A percentile compares a stretch with the other conserved stretches of the same genome.
Conservation (phyloP, 2,113 vertebrate species). For the Odocoileus virginianus region DNA sequence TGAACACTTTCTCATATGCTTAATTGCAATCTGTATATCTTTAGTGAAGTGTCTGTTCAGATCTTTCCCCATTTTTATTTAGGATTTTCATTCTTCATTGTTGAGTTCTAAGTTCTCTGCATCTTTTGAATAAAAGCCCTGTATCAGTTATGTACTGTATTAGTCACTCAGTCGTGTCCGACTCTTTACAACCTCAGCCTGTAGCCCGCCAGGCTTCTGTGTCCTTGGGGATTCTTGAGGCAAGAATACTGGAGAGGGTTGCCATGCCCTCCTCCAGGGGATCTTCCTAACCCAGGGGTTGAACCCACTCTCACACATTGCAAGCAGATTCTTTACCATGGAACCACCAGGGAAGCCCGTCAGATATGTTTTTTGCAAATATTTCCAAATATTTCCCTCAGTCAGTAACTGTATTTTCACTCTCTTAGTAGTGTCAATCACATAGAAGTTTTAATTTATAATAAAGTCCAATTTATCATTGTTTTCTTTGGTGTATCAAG, state of each 20-base stretch:
- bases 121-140: not conserved
- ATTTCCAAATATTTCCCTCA: not conserved
- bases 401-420: not conserved
- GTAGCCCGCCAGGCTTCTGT: not conserved
- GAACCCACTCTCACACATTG: not conserved
- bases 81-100: not conserved
- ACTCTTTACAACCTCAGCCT: not conserved
- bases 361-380: not conserved
- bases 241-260: not conserved
- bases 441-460: not conserved
- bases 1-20: not conserved
- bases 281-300: not conserved
- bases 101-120: not conserved
- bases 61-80: not conserved
- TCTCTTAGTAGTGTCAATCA: not conserved
- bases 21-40: not conserved
- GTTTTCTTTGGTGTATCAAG: not conserved
- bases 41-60: not conserved
- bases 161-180: not conserved
- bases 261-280: not conserved
- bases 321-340: not conserved
- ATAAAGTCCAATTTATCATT: not conserved
- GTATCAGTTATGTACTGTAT: not conserved
- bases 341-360: not conserved
- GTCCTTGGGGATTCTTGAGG: not conserved